phyloP scores from a whole-genome alignment of 2,888 invertebrate genomes.

The Caenorhabditis sp. region DNA sequence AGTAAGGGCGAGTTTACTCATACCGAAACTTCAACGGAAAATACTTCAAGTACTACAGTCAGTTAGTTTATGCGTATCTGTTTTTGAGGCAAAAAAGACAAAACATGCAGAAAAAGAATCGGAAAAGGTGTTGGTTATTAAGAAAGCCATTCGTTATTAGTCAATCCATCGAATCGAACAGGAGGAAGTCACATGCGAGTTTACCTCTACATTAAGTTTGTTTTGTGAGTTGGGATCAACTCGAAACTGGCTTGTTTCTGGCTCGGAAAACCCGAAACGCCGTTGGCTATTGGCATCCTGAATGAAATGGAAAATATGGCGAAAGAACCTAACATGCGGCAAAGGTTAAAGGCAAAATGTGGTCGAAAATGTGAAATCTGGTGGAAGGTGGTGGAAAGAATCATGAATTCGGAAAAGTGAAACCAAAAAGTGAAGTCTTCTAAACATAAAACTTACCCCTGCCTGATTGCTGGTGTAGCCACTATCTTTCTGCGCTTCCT shows the following conservation, averaged over 20 bases:
- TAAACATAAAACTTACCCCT: constrained; percentile 43
- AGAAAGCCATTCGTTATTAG: constrained; percentile 39
- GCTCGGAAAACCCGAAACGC: constrained; percentile 59
- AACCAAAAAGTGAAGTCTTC: background rate
- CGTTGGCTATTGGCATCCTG: constrained; percentile 54
- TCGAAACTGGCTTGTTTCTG: constrained; percentile 55
- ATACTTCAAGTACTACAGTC: background rate
- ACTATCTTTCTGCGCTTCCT: constrained; percentile 55
- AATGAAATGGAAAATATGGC: constrained; percentile 31
- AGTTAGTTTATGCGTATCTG: constrained; percentile 9
- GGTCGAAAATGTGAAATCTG: background rate
- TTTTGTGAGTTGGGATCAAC: constrained; percentile 49
- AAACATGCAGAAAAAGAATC: constrained; percentile 17
- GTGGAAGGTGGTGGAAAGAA: background rate
- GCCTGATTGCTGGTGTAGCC: constrained; percentile 62
- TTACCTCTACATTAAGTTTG: constrained; percentile 53
- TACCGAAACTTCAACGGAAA: background rate
- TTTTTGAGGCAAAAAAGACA: background rate
- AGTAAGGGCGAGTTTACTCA: background rate
- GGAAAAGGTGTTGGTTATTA: constrained; percentile 11
- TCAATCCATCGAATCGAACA: constrained; percentile 23
- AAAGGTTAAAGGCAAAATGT: constrained; percentile 10
- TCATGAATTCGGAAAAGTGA: background rate
- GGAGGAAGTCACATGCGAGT: constrained; percentile 37
- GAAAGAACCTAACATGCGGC: constrained; percentile 18